Evolutionary conservation across 64 coral and sea anemone species (phyloP).

Genomic region (Pocillopora damicornis): DNA sequence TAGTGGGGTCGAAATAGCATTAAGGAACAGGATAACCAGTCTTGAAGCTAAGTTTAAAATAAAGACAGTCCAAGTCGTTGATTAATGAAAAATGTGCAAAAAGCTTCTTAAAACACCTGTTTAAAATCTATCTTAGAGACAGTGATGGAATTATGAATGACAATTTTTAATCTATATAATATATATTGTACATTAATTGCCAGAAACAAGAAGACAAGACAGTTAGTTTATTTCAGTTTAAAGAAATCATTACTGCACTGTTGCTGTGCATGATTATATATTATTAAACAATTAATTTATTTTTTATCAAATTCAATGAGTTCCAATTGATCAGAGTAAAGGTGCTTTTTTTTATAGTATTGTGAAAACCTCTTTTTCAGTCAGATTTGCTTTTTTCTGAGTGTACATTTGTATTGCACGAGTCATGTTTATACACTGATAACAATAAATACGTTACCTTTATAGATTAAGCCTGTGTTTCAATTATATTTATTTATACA

Average conservation of each 20-base stretch:
- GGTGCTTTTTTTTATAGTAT: background rate
- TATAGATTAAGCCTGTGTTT: too few species aligned
- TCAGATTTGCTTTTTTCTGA: background rate
- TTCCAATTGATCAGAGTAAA: slow-evolving; percentile 6
- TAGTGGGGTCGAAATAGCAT: slow-evolving; percentile 2
- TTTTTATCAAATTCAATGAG: slow-evolving; percentile 14
- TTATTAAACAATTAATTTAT: background rate
- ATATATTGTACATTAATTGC: background rate
- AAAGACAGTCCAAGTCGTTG: slow-evolving; percentile 6
- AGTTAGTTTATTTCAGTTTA: background rate
- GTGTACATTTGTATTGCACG: background rate
- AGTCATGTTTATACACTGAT: background rate
- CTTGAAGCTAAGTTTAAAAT: slow-evolving; percentile 30
- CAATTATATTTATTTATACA: too few species aligned
- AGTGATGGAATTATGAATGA: background rate
- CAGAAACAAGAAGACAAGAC: background rate
- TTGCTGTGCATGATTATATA: background rate
- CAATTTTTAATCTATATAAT: slow-evolving; percentile 4
- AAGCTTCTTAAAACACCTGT: slow-evolving; percentile 11
- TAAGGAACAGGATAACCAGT: slow-evolving; percentile 43
- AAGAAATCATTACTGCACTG: slow-evolving; percentile 10
- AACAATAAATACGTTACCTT: background rate
- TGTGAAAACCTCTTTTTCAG: slow-evolving; percentile 1
- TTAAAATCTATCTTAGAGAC: background rate
- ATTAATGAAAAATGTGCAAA: background rate